Evolutionary conservation across 1,140 invertebrate genomes (phyloP).

Genomic region (Drosophila orosa): DNA sequence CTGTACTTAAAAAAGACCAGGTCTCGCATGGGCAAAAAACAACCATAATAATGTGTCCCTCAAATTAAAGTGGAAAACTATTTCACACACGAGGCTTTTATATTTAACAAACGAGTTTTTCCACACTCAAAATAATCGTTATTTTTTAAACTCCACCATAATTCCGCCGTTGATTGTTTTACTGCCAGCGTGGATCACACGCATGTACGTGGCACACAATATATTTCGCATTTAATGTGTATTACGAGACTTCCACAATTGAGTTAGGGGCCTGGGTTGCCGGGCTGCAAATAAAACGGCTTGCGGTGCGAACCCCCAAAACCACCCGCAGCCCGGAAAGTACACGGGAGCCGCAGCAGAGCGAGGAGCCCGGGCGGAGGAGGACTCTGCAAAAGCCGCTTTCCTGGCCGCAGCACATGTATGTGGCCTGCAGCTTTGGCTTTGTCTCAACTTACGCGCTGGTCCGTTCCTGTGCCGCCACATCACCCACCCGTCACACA

Average conservation of each 20-base stretch:
- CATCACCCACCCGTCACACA: conserved; percentile 9
- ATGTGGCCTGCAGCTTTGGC: conserved; percentile 53
- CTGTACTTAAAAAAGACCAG: background rate
- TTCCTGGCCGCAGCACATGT: conserved; percentile 50
- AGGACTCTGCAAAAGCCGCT: conserved; percentile 23
- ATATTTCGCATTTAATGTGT: conserved; percentile 42
- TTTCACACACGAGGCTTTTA: background rate
- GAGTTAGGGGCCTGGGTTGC: conserved; percentile 30
- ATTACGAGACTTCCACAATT: conserved; percentile 41
- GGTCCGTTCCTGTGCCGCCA: conserved; percentile 40
- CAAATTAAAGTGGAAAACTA: conserved; percentile 1
- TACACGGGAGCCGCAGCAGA: background rate
- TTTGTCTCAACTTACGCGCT: conserved; percentile 58
- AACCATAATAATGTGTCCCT: background rate
- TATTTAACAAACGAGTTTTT: background rate
- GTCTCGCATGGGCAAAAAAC: background rate
- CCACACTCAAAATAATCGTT: background rate
- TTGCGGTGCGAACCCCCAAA: conserved; percentile 35
- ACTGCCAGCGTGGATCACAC: conserved; percentile 1
- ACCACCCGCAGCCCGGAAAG: background rate
- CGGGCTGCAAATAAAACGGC: conserved; percentile 40
- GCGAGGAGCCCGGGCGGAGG: background rate
- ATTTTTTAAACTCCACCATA: conserved; percentile 1
- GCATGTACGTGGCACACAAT: conserved; percentile 25
- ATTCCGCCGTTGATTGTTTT: conserved; percentile 6